phyloP scores from a whole-genome alignment of 2,888 invertebrate species.

The Steinernema carpocapsae region DNA sequence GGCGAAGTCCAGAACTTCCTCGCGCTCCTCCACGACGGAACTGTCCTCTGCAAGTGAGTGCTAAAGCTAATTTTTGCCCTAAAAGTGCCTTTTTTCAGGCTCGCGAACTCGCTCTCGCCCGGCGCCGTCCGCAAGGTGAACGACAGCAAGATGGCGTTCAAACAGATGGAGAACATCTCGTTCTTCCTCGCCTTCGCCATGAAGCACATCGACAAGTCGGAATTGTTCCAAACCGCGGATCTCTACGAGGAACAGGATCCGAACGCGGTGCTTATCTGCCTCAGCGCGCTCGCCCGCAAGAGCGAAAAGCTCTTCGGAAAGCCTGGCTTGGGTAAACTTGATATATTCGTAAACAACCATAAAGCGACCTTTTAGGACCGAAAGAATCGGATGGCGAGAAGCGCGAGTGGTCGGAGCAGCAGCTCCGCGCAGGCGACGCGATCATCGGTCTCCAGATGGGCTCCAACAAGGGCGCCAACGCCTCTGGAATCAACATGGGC shows the following conservation, averaged over 20 bases:
- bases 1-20: constrained; percentile 94
- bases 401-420: constrained; percentile 90
- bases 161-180: constrained; percentile 90
- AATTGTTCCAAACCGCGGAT: constrained; percentile 95
- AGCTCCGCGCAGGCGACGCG: constrained; percentile 75
- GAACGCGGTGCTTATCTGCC: constrained; percentile 90
- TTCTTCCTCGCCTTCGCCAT: constrained; percentile 23
- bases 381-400: constrained; percentile 95
- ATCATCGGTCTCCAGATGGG: constrained; percentile 87
- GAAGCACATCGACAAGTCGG: constrained; percentile 72
- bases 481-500: constrained; percentile 81
- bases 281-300: constrained; percentile 92
- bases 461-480: constrained; percentile 94
- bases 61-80: background rate
- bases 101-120: constrained; percentile 90
- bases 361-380: constrained; percentile 80
- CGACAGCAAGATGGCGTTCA: constrained; percentile 93
- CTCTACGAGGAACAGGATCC: constrained; percentile 88
- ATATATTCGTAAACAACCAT: background rate
- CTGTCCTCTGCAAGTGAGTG: constrained; percentile 84
- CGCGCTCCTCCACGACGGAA: constrained; percentile 85
- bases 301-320: constrained; percentile 57
- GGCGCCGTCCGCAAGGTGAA: constrained; percentile 84
- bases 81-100: constrained; percentile 68
- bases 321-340: constrained; percentile 47